Conservation (phyloP, 1,140 invertebrate genomes). For the Drosophila miranda region DNA sequence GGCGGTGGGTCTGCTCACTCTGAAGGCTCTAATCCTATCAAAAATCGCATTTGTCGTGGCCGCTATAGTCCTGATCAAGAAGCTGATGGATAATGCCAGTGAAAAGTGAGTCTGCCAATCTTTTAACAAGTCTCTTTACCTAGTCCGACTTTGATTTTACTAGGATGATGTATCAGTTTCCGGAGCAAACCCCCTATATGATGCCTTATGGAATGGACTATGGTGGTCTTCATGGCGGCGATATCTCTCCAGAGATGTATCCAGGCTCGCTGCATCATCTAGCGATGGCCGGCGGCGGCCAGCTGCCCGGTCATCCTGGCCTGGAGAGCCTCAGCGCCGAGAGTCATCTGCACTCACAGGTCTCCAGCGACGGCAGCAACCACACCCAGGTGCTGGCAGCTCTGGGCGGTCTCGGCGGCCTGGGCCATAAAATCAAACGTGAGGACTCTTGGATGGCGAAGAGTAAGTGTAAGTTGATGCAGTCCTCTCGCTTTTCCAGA, state of each 20-base stretch:
- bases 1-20: conserved; percentile 84
- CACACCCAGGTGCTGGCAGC: conserved; percentile 73
- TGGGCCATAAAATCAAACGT: conserved; percentile 77
- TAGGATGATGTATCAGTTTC: conserved; percentile 79
- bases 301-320: conserved; percentile 61
- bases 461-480: conserved; percentile 70
- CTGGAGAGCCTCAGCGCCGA: conserved; percentile 69
- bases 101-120: conserved; percentile 60
- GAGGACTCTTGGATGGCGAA: conserved; percentile 76
- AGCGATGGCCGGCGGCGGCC: conserved; percentile 57
- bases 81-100: conserved; percentile 83
- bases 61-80: conserved; percentile 84
- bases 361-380: conserved; percentile 68
- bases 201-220: conserved; percentile 81
- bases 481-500: conserved; percentile 57
- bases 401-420: conserved; percentile 59
- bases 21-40: conserved; percentile 86
- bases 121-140: no score
- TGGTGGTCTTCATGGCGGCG: conserved; percentile 63
- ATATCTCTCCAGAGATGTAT: conserved; percentile 61
- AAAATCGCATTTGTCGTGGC: conserved; percentile 86
- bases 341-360: conserved; percentile 71
- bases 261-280: conserved; percentile 58
- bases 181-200: conserved; percentile 80
- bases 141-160: background rate